Conservation (phyloP, 1,140 invertebrate species). For the Nomia melanderi region DNA sequence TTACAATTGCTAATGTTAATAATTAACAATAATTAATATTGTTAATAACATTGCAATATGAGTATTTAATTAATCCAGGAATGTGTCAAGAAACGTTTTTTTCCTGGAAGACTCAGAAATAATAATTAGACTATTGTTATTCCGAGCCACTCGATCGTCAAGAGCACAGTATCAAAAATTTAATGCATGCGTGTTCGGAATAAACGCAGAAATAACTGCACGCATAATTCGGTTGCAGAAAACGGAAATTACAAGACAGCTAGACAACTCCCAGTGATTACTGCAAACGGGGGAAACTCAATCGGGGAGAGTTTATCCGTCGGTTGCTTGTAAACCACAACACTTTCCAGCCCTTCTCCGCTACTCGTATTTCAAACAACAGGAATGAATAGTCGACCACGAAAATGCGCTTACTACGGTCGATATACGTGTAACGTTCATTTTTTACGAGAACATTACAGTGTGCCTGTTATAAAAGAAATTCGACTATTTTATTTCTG, state of each 20-base stretch:
- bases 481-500: background rate
- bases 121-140: too few species aligned
- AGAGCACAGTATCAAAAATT: too few species aligned
- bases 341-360: conserved; percentile 59
- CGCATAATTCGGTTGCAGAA: conserved; percentile 19
- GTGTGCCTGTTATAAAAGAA: background rate
- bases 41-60: too few species aligned
- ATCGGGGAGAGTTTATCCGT: conserved; percentile 58
- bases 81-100: too few species aligned
- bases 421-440: background rate
- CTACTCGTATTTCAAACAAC: conserved; percentile 58
- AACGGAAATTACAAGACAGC: conserved; percentile 46
- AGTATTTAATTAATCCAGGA: too few species aligned
- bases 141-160: too few species aligned
- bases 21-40: too few species aligned
- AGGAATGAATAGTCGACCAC: conserved; percentile 42
- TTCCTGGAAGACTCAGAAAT: too few species aligned
- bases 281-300: conserved; percentile 50
- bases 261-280: conserved; percentile 10
- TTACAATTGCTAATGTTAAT: too few species aligned
- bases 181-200: too few species aligned
- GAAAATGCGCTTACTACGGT: conserved; percentile 28
- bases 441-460: background rate
- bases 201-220: too few species aligned
- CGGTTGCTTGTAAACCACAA: conserved; percentile 54